Conservation (phyloP, 2,888 invertebrate genomes). For the Tricholauxania praeusta region DNA sequence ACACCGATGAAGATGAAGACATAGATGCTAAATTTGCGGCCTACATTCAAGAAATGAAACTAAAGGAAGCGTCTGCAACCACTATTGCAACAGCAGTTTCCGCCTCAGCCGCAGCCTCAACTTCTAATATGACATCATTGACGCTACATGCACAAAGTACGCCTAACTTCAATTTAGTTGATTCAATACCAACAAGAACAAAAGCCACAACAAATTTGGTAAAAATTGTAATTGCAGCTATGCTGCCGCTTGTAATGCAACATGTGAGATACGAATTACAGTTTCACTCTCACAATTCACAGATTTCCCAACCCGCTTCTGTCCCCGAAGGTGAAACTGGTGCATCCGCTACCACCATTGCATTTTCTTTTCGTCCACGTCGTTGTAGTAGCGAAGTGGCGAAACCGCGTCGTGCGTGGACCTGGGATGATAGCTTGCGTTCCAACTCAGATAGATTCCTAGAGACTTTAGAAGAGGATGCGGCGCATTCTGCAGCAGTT, state of each 20-base stretch:
- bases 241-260: conserved; percentile 4
- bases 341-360: not conserved
- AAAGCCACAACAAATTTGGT: conserved; percentile 40
- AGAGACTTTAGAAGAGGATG: conserved; percentile 65
- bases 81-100: conserved; percentile 28
- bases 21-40: conserved; percentile 64
- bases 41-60: conserved; percentile 60
- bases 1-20: conserved; percentile 61
- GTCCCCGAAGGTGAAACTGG: not conserved
- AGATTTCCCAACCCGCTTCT: not conserved
- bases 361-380: conserved; percentile 27
- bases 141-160: conserved; percentile 31
- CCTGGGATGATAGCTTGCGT: conserved; percentile 66
- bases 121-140: not conserved
- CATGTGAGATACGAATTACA: not conserved
- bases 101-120: conserved; percentile 25
- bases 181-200: conserved; percentile 22
- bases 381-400: conserved; percentile 27
- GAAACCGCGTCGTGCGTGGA: conserved; percentile 57
- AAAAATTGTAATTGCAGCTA: conserved; percentile 10
- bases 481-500: conserved; percentile 38
- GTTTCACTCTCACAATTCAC: not conserved
- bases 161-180: conserved; percentile 26
- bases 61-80: conserved; percentile 49
- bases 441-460: conserved; percentile 67